Base-by-base conservation (phyloP, 2,113 vertebrate species). In the Mormoops blainvillei region DNA sequence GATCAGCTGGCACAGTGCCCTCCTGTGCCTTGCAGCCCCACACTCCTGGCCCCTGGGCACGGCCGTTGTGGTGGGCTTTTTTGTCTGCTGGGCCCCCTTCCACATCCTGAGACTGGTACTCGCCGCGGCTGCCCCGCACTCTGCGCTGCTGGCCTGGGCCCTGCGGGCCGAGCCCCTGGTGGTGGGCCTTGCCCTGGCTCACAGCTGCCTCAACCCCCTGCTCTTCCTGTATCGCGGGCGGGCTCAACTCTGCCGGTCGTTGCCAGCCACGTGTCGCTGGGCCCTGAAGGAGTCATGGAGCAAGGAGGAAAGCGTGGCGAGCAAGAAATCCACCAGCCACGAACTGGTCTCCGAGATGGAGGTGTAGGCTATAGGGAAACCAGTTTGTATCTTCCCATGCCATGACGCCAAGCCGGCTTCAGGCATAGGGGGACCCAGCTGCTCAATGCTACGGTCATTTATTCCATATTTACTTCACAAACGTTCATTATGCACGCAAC, bases 171-270 rank as follows among this genome's bases (percentile, higher is more conserved):
- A 99, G 0, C 89, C 97, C 0, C 0, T 99, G 3, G 41, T 98
- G 0, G 52, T 98, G 0, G 98, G 98, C 36, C 41, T 99, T 1
- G 99, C 99, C 0, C 99, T 99, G 19, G 71, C 99, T 94, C 99
- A 99, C 98, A 99, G 99, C 43, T 99, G 99, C 97, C 96, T 99
- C 92, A 99, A 99, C 96, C 99, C 99, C 0, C 12, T 99, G 88
- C 98, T 99, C 86, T 99, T 97, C 84, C 50, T 95, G 10, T 74
- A 94, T 65, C 94, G 91, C 0, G 54, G 36, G 19, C 71, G 94
- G 85, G 36, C n/a, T 10, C 68, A 0, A 0, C 18, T 98, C 15
- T 0, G 38, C 15, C 3, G 5, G 22, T 98, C 97, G 0, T 94
- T 97, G 70, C 76, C 82, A 11, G 96, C 96, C 0, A 91, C 96